Evolutionary conservation across 2,113 vertebrate species (phyloP), one percentile per base, ranked within the genome.

Genomic region (Charina bottae): DNA sequence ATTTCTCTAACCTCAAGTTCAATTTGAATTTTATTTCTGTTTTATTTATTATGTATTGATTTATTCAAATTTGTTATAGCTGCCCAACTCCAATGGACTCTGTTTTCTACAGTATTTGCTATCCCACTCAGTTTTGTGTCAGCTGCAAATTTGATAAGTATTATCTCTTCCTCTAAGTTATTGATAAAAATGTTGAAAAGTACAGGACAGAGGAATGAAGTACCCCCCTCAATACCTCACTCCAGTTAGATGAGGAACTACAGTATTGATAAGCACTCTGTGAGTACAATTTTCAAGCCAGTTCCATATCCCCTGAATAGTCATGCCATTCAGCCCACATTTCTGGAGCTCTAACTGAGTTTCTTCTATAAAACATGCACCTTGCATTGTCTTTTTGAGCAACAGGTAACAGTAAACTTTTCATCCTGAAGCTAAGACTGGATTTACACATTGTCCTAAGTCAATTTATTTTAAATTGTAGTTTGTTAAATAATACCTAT

Each of bases 301-400:
- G n/a, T 72, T 72, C 68, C n/a, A 33, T 33, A 33, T 72, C 68
- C 13, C n/a, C n/a, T 33, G 15, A 72, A 72, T 33, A 17, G 49
- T 46, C 46, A 72, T 68, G 64, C 4, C n/a, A 68, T 68, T 68
- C 37, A 84, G 83, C 46, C 10, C 46, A 49, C 46, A 56, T 92
- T 95, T 93, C 92, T 19, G 92, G 3, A 0, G 10, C 93, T 96
- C 87, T 93, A 89, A 37, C 83, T 89, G 92, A 83, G 85, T 97
- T 84, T 91, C 86, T 86, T 68, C 89, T 95, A 92, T 90, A 26
- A 37, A 89, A 83, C 87, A 95, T 93, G 91, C 89, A 0, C 59
- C 89, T 12, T 0, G 53, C 55, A 2, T 85, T 12, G 6, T 4
- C 1, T 72, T 87, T 93, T 86, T 85, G 85, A 92, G 94, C 42